Base-by-base conservation (phyloP, 2,888 invertebrate genomes). In the Spicauda simplicius region DNA sequence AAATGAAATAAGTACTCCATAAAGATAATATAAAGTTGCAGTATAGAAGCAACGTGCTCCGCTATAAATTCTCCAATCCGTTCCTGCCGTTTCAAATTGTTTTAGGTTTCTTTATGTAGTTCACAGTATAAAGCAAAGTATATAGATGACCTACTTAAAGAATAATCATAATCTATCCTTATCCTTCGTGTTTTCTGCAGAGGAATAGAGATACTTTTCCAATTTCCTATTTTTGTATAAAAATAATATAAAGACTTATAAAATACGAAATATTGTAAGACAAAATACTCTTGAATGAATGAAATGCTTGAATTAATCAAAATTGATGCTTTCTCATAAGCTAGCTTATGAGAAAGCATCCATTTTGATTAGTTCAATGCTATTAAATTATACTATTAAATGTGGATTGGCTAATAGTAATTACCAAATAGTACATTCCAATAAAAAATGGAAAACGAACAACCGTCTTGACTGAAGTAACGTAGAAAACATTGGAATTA, bases 11-110 rank as follows among this genome's bases (percentile, higher is more conserved):
- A 45, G 45, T 45, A 45, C 6, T 45, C 45, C 11, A 45, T 45
- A 45, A 45, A 45, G 45, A 45, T 45, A n/a, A 45, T 45, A 45
- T 45, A 45, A n/a, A 45, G n/a, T n/a, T 45, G n/a, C 0, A 6
- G n/a, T 45, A 45, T n/a, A 45, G n/a, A 45, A 45, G 41, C 41
- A 14, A 45, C 45, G 45, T 45, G 11, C n/a, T 45, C 45, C 45
- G n/a, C n/a, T 45, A 45, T 45, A 45, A 45, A 45, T 14, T 45
- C 45, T 45, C n/a, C 45, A 45, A 45, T n/a, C 45, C 45, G n/a
- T 45, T 12, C 45, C 45, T 45, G 45, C 45, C 5, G 45, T n/a
- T n/a, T n/a, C n/a, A 45, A n/a, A n/a, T 45, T 45, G 37, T 37
- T 37, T 37, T n/a, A n/a, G 45, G 7, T n/a, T n/a, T 45, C 5